Evolutionary conservation across 2,888 invertebrate species (phyloP).

Genomic region (Drosophila nr. medialis): DNA sequence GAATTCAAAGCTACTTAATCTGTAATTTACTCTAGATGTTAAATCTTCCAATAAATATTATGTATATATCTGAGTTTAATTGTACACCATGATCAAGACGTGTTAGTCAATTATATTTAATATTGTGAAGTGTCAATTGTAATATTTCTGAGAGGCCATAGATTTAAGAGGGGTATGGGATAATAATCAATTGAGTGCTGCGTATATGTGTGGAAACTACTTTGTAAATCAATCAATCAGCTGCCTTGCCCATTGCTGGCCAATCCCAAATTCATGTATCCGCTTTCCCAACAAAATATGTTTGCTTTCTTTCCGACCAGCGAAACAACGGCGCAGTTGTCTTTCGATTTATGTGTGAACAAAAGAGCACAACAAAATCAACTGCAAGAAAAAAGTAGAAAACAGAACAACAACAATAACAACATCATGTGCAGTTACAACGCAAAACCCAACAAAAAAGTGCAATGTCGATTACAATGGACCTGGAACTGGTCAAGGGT

Average conservation of each 20-base stretch:
- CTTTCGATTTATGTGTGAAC: slow-evolving; percentile 46
- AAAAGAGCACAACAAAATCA: slow-evolving; percentile 22
- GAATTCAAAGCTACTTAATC: no score
- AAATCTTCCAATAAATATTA: background rate
- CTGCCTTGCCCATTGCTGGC: slow-evolving; percentile 9
- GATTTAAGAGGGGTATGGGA: background rate
- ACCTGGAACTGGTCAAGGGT: slow-evolving; percentile 3
- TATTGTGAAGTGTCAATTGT: background rate
- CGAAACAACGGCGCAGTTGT: slow-evolving; percentile 46
- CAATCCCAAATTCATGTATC: slow-evolving; percentile 28
- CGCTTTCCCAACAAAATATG: slow-evolving; percentile 1
- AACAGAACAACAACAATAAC: slow-evolving; percentile 7
- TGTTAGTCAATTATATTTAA: background rate
- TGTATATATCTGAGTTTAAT: background rate
- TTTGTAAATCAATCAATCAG: slow-evolving; percentile 44
- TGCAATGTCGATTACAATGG: slow-evolving; percentile 45
- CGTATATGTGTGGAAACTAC: background rate
- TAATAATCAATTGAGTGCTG: background rate
- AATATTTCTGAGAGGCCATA: background rate
- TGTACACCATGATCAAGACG: background rate
- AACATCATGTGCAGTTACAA: slow-evolving; percentile 15
- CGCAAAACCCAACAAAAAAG: slow-evolving; percentile 39
- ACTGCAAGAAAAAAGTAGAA: slow-evolving; percentile 1
- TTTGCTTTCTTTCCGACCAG: slow-evolving; percentile 7
- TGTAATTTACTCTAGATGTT: background rate